A percentile compares a stretch with the other conserved stretches of the same genome.
These are phyloP conservation scores for Drosophila percnosoma DNA, from an alignment of 2,888 invertebrate species.

Conservation along the genomic window DNA sequence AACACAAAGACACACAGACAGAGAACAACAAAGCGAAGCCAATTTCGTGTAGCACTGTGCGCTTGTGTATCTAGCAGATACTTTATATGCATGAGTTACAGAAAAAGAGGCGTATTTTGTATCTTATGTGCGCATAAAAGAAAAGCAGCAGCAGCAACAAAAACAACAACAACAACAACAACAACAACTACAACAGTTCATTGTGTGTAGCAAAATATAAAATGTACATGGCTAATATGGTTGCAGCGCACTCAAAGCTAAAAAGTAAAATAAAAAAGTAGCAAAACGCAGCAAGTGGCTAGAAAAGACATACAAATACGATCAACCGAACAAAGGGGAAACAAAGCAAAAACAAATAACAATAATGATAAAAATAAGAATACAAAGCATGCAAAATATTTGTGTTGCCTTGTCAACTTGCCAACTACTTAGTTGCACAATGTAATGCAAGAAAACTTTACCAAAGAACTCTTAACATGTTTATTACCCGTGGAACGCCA, in stretches of 20 bases:
- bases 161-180: conserved; percentile 24
- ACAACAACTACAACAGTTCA: conserved; percentile 2
- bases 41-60: conserved; percentile 52
- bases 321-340: not conserved
- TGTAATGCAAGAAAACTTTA: not conserved
- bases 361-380: not conserved
- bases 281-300: not conserved
- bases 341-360: not conserved
- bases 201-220: conserved; percentile 62
- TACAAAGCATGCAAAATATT: not conserved
- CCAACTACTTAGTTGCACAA: not conserved
- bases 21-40: conserved; percentile 43
- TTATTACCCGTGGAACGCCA: not conserved
- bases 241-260: conserved; percentile 40
- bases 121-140: conserved; percentile 61
- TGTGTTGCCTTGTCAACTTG: not conserved
- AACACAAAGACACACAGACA: conserved; percentile 10
- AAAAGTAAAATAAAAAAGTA: not conserved
- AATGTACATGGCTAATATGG: conserved; percentile 64
- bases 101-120: conserved; percentile 76
- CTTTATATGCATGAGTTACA: conserved; percentile 80
- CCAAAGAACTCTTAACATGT: not conserved
- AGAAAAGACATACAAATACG: not conserved
- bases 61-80: conserved; percentile 78
- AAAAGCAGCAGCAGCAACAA: conserved; percentile 40